Conservation (phyloP, 1,140 invertebrate genomes). For the Zaprionus lachaisei region DNA sequence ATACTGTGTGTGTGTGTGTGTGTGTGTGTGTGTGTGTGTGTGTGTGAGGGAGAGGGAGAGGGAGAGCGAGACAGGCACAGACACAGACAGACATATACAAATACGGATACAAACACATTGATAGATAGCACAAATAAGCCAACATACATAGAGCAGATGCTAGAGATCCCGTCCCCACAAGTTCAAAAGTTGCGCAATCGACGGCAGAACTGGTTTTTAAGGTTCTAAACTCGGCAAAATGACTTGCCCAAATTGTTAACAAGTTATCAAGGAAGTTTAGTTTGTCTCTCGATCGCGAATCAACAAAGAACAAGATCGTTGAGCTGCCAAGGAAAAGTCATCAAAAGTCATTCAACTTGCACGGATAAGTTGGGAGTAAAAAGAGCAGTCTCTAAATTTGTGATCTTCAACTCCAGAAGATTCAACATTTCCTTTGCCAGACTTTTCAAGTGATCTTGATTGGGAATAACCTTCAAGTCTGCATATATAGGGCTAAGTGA, state of each 20-base stretch:
- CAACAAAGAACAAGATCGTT: constrained; percentile 17
- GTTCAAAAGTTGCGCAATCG: constrained; percentile 64
- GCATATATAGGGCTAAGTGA: background rate
- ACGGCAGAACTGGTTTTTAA: constrained; percentile 57
- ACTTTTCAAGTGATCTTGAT: background rate
- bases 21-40: too few relatives aligned
- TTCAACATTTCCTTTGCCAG: background rate
- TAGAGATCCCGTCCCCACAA: constrained; percentile 23
- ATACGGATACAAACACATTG: constrained; percentile 36
- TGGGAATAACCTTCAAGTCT: background rate
- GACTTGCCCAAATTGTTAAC: constrained; percentile 76
- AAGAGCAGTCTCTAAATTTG: background rate
- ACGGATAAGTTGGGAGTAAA: constrained; percentile 1
- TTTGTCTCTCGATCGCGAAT: constrained; percentile 33
- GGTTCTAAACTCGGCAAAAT: constrained; percentile 71
- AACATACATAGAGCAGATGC: constrained; percentile 35
- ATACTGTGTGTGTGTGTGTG: constrained; percentile 69
- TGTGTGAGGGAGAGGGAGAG: constrained; percentile 40
- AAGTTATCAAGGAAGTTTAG: constrained; percentile 77
- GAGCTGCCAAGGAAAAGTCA: constrained; percentile 67
- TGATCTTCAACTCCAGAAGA: background rate
- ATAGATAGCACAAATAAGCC: constrained; percentile 53
- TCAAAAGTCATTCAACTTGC: constrained; percentile 76
- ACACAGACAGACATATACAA: constrained; percentile 4
- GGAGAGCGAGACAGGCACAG: background rate